Percentiles rank a stretch among this genome's conserved stretches.
Conservation (phyloP, 92 coral and sea anemone species). For the Phymanthus crucifer region DNA sequence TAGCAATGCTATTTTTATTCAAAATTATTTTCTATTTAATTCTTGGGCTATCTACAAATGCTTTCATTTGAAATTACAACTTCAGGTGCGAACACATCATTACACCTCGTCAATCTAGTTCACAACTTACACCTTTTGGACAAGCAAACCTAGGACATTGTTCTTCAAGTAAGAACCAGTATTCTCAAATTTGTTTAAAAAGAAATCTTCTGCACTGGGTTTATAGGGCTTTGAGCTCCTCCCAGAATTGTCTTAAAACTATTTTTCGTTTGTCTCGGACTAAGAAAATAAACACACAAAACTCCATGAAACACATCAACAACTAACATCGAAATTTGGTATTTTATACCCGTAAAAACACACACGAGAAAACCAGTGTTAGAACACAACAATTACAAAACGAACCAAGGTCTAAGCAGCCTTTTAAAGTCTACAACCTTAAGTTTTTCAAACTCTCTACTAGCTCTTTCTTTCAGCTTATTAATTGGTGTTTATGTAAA, state of each 20-base stretch:
- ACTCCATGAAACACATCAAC: constrained; percentile 17
- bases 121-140: constrained; percentile 10
- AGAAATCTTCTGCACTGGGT: constrained; percentile 1
- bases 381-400: constrained; percentile 18
- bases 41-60: constrained; percentile 64
- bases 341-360: constrained; percentile 55
- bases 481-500: background rate
- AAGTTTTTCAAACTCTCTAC: constrained; percentile 18
- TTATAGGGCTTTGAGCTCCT: constrained; percentile 19
- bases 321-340: constrained; percentile 35
- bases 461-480: constrained; percentile 6
- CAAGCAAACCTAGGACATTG: too few species aligned
- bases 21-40: constrained; percentile 48
- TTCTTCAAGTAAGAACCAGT: background rate
- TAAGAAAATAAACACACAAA: constrained; percentile 26
- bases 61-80: constrained; percentile 39
- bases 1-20: constrained; percentile 67
- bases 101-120: constrained; percentile 30
- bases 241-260: constrained; percentile 52
- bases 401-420: constrained; percentile 20
- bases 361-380: constrained; percentile 7
- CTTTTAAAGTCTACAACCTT: constrained; percentile 2
- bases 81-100: constrained; percentile 17
- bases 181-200: constrained; percentile 22
- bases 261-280: constrained; percentile 19